Evolutionary conservation across 2,888 invertebrate species (phyloP).

Genomic region (Formica aserva): DNA sequence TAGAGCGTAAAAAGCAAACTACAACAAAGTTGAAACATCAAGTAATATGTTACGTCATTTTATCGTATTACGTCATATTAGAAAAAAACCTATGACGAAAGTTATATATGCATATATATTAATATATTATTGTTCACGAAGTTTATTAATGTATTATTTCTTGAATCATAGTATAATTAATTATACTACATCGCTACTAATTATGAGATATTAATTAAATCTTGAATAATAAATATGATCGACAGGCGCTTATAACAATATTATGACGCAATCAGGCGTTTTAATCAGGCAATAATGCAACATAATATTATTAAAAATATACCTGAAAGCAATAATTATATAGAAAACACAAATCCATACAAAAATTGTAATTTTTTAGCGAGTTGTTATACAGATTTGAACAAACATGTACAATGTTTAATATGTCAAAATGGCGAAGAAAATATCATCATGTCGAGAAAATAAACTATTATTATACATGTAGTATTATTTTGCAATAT

Average conservation of each 20-base stretch:
- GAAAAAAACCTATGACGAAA: neutral
- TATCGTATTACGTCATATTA: neutral
- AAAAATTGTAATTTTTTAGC: neutral
- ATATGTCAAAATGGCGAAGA: neutral
- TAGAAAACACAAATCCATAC: neutral
- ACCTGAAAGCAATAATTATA: constrained; percentile 16
- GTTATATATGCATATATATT: neutral
- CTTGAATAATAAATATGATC: neutral
- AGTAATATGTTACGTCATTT: neutral
- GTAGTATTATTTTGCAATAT: neutral
- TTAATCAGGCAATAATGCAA: neutral
- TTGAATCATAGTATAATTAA: neutral
- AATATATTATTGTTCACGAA: neutral
- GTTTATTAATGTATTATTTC: neutral
- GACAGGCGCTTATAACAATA: neutral
- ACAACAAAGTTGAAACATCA: neutral
- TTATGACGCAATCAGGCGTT: neutral
- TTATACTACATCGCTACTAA: neutral
- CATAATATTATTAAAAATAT: neutral
- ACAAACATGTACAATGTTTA: neutral
- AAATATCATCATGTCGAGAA: neutral
- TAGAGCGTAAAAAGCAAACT: neutral
- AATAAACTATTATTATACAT: neutral
- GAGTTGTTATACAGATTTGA: neutral
- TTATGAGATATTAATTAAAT: neutral